Evolutionary conservation across 2,888 invertebrate genomes (phyloP), one percentile per base, ranked within the genome.

Genomic region (Napeogenes sylphis): DNA sequence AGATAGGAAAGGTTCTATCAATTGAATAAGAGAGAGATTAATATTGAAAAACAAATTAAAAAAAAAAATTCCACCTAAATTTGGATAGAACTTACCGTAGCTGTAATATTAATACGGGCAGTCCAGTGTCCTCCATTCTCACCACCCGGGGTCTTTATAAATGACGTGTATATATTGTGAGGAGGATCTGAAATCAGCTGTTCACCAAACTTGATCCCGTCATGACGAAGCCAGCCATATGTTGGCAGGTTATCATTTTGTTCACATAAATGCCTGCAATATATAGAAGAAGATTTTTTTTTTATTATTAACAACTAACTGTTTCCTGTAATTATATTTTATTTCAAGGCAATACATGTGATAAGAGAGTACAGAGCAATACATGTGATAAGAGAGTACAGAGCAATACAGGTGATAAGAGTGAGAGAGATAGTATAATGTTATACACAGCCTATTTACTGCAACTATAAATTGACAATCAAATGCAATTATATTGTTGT

Each of bases 71-170:
- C 2, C 6, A 42, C 3, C 10, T 1, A 42, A 3, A 8, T 30
- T 6, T 45, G n/a, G 32, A 35, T 45, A 38, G 4, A 12, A 68
- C 73, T 61, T 47, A 88, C 90, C 73, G 77, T 71, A 30, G 81
- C 67, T 4, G 87, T 87, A 45, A 90, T 75, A 75, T 87, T 87
- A 47, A 99, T 93, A 70, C 97, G 92, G 0, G 96, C 96, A 0
- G 97, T 97, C 98, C 99, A 99, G 75, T 98, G 98, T 0, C 98
- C 98, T 2, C 98, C 98, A 76, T 95, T 93, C 45, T 92, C 87
- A 0, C 96, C 97, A 2, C 95, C 95, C 0, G 92, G 90, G 58
- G 93, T 93, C 88, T 99, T 99, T 0, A 99, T 93, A 83, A 98
- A 99, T 0, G 96, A 95, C 0, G 98, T 98, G 64, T 92, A 93